phyloP scores from a whole-genome alignment of 2,113 vertebrate genomes.

The Poeciliopsis turrubarensis region DNA sequence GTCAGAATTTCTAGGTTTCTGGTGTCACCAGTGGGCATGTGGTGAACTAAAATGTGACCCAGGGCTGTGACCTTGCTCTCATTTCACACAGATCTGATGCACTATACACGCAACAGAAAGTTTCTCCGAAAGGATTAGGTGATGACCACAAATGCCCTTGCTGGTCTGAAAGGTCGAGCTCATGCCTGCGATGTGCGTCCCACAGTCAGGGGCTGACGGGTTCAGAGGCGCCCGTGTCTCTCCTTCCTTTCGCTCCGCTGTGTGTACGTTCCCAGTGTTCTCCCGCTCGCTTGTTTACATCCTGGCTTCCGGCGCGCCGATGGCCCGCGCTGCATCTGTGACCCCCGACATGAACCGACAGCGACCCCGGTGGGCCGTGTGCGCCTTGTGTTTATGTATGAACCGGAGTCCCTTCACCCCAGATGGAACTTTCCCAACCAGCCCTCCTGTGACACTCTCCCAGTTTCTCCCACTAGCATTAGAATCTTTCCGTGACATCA shows the following conservation, averaged over 20 bases:
- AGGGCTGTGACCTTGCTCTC: not conserved
- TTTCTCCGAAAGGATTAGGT: no score
- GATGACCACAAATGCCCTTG: no score
- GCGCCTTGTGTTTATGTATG: conserved; percentile 35
- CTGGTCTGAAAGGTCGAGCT: not conserved
- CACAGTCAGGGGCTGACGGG: conserved; percentile 30
- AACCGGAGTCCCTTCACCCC: conserved; percentile 13
- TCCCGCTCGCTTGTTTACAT: conserved; percentile 45
- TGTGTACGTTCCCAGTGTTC: conserved; percentile 14
- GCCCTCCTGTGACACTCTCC: conserved; percentile 37
- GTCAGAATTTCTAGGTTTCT: not conserved
- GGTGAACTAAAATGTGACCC: not conserved
- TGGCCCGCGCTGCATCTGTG: conserved; percentile 14
- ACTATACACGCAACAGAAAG: not conserved
- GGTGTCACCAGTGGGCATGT: not conserved
- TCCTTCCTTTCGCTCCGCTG: conserved; percentile 1
- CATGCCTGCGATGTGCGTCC: conserved; percentile 31
- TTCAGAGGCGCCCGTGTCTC: conserved; percentile 11
- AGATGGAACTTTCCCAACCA: conserved; percentile 29
- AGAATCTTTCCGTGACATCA: conserved; percentile 81
- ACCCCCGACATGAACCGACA: conserved; percentile 7
- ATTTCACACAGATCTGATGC: not conserved
- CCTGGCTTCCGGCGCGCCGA: conserved; percentile 26
- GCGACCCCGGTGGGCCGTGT: conserved; percentile 34
- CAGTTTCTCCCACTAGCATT: conserved; percentile 44